These are phyloP conservation scores for Drosophila leontia DNA, from an alignment of 1,140 invertebrate species.

Conservation along the genomic window DNA sequence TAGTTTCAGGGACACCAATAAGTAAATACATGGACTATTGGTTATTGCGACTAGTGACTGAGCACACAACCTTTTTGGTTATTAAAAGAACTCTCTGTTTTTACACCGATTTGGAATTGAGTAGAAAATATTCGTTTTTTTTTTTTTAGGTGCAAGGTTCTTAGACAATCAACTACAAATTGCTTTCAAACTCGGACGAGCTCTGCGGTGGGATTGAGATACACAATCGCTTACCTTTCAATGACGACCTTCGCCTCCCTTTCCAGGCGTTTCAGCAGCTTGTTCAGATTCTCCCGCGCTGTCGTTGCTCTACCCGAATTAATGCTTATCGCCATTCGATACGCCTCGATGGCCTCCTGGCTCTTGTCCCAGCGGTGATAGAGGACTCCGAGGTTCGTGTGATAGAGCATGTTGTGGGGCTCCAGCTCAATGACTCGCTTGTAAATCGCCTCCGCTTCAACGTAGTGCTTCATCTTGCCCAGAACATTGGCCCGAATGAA, in stretches of 20 bases:
- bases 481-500: conserved; percentile 95
- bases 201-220: conserved; percentile 2
- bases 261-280: conserved; percentile 63
- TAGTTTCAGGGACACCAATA: conserved; percentile 1
- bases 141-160: neutral
- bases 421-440: conserved; percentile 90
- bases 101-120: too few relatives aligned
- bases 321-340: conserved; percentile 88
- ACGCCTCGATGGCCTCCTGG: conserved; percentile 90
- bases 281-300: conserved; percentile 71
- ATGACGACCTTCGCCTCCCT: conserved; percentile 39
- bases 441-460: conserved; percentile 93
- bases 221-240: conserved; percentile 9
- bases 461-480: conserved; percentile 92
- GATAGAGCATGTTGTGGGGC: conserved; percentile 90
- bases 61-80: conserved; percentile 23
- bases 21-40: conserved; percentile 2
- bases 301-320: conserved; percentile 59
- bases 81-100: neutral
- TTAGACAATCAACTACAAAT: neutral
- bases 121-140: neutral
- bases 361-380: conserved; percentile 97
- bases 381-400: conserved; percentile 94
- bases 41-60: conserved; percentile 21
- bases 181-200: neutral